Evolutionary conservation across 1,140 invertebrate species (phyloP), one percentile per base, ranked within the genome.

Genomic region (Calephelis nemesis): DNA sequence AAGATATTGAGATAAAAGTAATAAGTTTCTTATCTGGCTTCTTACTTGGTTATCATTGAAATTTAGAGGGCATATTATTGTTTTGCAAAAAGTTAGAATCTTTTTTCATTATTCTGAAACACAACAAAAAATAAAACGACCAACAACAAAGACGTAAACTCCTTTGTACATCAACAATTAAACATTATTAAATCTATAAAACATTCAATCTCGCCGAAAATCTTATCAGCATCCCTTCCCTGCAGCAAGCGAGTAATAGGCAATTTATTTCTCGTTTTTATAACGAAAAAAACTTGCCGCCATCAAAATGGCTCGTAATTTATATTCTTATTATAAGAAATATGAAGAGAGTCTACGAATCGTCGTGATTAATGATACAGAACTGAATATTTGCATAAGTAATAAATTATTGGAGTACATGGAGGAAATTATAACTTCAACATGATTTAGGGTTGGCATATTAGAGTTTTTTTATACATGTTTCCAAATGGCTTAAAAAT

Each of bases 381-480:
- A 60, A 60, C 58, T 60, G 58, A 60, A 60, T 60, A 60, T 60
- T 60, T 60, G 58, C 58, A 60, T 60, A 60, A 60, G 58, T 60
- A 60, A 60, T 60, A 60, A 60, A 60, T 60, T 60, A 60, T 60
- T 60, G 30, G 58, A 60, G 58, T 60, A 60, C 58, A 60, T 60
- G 58, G 12, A 60, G 58, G 58, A 60, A 60, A 60, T 60, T 60
- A 60, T 60, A 60, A 60, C 58, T 60, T 60, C 58, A 60, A 60
- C 58, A 7, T 60, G 58, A 60, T 40, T 60, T 60, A 60, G 58
- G 58, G 58, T 60, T 60, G 6, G 1, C 58, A 42, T 5, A 9
- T 45, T 6, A 4, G 6, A 45, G 42, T 45, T 45, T 45, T 9
- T 45, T 45, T 6, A 30, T 1, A 30, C 30, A 30, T 30, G 30